Evolutionary conservation across 2,888 invertebrate genomes (phyloP), one percentile per base, ranked within the genome.

Genomic region (Allolobophora icterica): DNA sequence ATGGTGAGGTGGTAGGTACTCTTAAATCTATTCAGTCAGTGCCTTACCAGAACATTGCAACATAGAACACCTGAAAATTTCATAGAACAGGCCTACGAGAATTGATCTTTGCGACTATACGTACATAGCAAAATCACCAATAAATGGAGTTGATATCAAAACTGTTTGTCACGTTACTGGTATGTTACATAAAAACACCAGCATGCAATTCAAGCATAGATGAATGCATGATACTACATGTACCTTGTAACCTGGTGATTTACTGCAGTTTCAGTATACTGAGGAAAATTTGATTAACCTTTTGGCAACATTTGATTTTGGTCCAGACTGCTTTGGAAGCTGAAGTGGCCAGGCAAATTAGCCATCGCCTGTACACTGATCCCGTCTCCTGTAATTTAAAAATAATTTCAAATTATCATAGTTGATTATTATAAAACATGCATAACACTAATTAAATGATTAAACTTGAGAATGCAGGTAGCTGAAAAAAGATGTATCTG

Each of bases 251-350:
- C 30, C 71, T 71, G 71, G 71, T 71, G 71, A 71, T n/a, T 52
- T 3, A 71, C 71, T 30, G 71, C 30, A 71, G 71, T n/a, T 71
- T 71, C 71, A 71, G 71, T 71, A 71, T 71, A 71, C 71, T 71
- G 71, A 71, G 71, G 71, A 71, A 71, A 71, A 71, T 71, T 71
- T 71, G 71, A 71, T 71, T 71, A 71, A 87, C 87, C 87, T 87
- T 87, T 87, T 35, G 87, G 24, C 87, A 87, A 38, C 87, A n/a
- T 87, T 87, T 87, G 87, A 87, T 33, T 38, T 35, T 1, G 34
- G 21, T 87, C 87, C 35, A 15, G 87, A 34, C 34, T 87, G 35
- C 34, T 38, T 87, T 34, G 38, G 38, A 87, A 87, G 87, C 87
- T 87, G n/a, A 35, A 87, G 38, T 87, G 87, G 87, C 87, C 38